A percentile compares a stretch with the other conserved stretches of the same genome.
Evolutionary conservation across 2,797 vertebrate genomes (phyloP).

Genomic region (Pangasius larnaudii): DNA sequence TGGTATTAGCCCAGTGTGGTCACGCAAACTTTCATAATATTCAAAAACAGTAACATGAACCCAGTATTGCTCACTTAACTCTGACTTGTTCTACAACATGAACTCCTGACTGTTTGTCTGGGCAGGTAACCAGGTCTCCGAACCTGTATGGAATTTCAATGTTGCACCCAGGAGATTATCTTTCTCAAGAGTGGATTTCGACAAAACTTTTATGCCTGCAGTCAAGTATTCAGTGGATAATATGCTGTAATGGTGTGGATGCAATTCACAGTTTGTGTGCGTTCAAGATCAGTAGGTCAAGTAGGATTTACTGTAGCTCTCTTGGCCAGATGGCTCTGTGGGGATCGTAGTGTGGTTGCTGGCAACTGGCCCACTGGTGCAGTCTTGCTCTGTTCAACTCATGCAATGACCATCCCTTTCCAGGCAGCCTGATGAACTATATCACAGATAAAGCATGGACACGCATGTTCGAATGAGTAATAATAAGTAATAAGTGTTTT

Average conservation of each 20-base stretch:
- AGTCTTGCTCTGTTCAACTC: slow-evolving; percentile 41
- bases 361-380: slow-evolving; percentile 51
- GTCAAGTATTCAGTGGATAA: slow-evolving; percentile 39
- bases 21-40: slow-evolving; percentile 27
- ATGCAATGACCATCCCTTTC: slow-evolving; percentile 36
- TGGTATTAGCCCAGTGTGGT: slow-evolving; percentile 19
- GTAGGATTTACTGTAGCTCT: slow-evolving; percentile 48
- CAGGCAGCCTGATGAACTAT: slow-evolving; percentile 21
- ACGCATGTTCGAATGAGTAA: not conserved
- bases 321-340: slow-evolving; percentile 48
- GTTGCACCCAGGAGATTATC: slow-evolving; percentile 60
- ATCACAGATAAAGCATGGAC: not conserved
- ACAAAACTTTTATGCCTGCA: slow-evolving; percentile 43
- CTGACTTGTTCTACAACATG: slow-evolving; percentile 52
- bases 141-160: slow-evolving; percentile 62
- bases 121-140: slow-evolving; percentile 56
- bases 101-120: slow-evolving; percentile 54
- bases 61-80: slow-evolving; percentile 52
- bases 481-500: not conserved
- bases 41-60: slow-evolving; percentile 41
- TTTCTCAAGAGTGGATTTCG: slow-evolving; percentile 46
- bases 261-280: slow-evolving; percentile 37
- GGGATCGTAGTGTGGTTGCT: slow-evolving; percentile 50
- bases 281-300: slow-evolving; percentile 43
- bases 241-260: slow-evolving; percentile 39